These are phyloP conservation scores for Melangyna quadrimaculata DNA, from an alignment of 2,888 invertebrate genomes.

Conservation along the genomic window DNA sequence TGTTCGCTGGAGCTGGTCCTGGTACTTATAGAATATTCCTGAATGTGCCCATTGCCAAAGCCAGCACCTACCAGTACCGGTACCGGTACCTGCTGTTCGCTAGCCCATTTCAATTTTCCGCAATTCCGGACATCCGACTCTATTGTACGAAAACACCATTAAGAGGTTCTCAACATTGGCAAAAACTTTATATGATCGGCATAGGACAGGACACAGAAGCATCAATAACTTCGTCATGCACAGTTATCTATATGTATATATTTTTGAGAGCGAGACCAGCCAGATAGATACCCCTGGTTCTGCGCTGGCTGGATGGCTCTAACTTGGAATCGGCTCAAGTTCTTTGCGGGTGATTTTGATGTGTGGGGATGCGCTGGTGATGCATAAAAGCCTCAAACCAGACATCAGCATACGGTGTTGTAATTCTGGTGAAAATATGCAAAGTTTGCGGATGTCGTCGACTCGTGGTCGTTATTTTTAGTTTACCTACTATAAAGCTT, in stretches of 20 bases:
- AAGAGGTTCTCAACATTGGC: conserved; percentile 14
- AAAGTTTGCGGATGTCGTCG: conserved; percentile 32
- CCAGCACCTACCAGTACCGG: background rate
- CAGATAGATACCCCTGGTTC: too few species aligned
- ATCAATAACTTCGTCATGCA: conserved; percentile 26
- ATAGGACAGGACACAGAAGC: conserved; percentile 11
- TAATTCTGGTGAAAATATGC: conserved; percentile 40
- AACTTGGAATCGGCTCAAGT: conserved; percentile 54
- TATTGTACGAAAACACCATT: conserved; percentile 30
- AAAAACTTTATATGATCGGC: conserved; percentile 2
- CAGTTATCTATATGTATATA: background rate
- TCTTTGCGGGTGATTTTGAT: conserved; percentile 43
- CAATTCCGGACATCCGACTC: conserved; percentile 31
- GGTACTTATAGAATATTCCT: background rate
- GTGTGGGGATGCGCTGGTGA: conserved; percentile 19
- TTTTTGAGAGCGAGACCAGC: too few species aligned
- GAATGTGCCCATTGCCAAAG: background rate
- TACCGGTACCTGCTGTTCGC: background rate
- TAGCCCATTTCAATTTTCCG: conserved; percentile 45
- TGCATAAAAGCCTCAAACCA: conserved; percentile 38
- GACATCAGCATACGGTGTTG: conserved; percentile 17
- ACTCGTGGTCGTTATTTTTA: conserved; percentile 16
- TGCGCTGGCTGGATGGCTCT: too few species aligned
- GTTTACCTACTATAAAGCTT: background rate
- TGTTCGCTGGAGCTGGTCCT: background rate